Base-by-base conservation (phyloP, 2,113 vertebrate genomes). In the Chloroceryle aenea region DNA sequence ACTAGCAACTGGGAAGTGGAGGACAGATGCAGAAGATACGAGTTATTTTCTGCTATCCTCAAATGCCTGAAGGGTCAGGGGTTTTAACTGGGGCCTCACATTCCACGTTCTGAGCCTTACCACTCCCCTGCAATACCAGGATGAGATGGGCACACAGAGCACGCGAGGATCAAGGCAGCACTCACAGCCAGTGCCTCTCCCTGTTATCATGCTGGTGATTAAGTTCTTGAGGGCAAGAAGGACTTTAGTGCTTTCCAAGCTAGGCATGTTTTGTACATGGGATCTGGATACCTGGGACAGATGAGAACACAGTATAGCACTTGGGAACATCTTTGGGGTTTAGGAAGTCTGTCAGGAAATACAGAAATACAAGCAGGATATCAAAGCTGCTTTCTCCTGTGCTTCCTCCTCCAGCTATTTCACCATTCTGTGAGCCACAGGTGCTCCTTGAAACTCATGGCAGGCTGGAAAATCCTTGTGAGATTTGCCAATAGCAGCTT, bases 181-280 rank as follows among this genome's bases (percentile, higher is more conserved):
- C 0, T 0, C 2, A 7, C 30, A 61, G 40, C 19, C 4, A 2
- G 7, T 5, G 15, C 45, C 32, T 77, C 45, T 47, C 36, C 58
- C 14, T 2, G 0, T 56, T 34, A 32, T 8, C 11, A 42, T 0
- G 1, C 17, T 36, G 61, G 23, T 62, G 15, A 63, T 18, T 8
- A 84, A 81, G 36, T 6, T 14, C n/a, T 42, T 32, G 12, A 55
- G 1, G 3, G 18, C 18, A 50, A 43, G 36, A 87, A 50, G 8
- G 29, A 48, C 1, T 68, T 48, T 14, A 61, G 22, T 72, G 75
- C 40, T 73, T 68, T 73, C 40, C 13, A 69, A 84, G 21, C n/a
- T 6, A 52, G 27, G 14, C 4, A 48, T 0, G 0, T 82, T 78
- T 76, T 34, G 68, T 36, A 64, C 12, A 21, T 45, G 29, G 48